Evolutionary conservation across 2,888 invertebrate genomes (phyloP).

Genomic region (Agrotis puta): DNA sequence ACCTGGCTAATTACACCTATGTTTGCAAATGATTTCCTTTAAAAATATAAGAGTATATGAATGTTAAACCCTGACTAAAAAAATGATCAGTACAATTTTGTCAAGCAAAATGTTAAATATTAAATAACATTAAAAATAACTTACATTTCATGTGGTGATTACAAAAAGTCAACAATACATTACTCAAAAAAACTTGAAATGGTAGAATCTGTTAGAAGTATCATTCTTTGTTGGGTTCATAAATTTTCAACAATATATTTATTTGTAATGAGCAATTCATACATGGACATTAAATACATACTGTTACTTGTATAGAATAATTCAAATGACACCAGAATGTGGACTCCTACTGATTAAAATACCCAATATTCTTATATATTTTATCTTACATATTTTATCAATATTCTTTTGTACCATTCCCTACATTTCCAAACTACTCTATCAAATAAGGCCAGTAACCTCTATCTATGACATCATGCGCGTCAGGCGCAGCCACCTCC

Average conservation of each 20-base stretch:
- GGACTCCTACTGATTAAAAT: slow-evolving; percentile 52
- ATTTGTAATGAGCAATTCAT: slow-evolving; percentile 62
- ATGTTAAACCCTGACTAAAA: slow-evolving; percentile 71
- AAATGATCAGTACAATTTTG: slow-evolving; percentile 75
- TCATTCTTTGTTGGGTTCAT: slow-evolving; percentile 55
- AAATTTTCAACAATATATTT: slow-evolving; percentile 38
- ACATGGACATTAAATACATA: slow-evolving; percentile 52
- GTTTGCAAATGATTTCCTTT: slow-evolving; percentile 62
- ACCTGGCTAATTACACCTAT: slow-evolving; percentile 64
- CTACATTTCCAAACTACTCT: slow-evolving; percentile 69
- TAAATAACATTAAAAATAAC: slow-evolving; percentile 76
- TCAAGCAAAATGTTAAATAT: slow-evolving; percentile 74
- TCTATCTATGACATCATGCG: slow-evolving; percentile 66
- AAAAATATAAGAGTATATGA: slow-evolving; percentile 65
- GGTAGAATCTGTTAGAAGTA: slow-evolving; percentile 58
- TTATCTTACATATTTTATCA: slow-evolving; percentile 64
- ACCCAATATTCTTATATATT: slow-evolving; percentile 62
- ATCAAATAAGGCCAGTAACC: slow-evolving; percentile 71
- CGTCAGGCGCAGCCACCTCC: slow-evolving; percentile 44
- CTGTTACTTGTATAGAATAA: slow-evolving; percentile 37
- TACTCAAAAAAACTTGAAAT: slow-evolving; percentile 61
- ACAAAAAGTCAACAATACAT: slow-evolving; percentile 72
- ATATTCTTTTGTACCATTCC: slow-evolving; percentile 65
- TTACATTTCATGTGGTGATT: slow-evolving; percentile 70
- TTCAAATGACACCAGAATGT: slow-evolving; percentile 49